Conservation (phyloP, 2,113 vertebrate genomes). For the Morphnarchus princeps region DNA sequence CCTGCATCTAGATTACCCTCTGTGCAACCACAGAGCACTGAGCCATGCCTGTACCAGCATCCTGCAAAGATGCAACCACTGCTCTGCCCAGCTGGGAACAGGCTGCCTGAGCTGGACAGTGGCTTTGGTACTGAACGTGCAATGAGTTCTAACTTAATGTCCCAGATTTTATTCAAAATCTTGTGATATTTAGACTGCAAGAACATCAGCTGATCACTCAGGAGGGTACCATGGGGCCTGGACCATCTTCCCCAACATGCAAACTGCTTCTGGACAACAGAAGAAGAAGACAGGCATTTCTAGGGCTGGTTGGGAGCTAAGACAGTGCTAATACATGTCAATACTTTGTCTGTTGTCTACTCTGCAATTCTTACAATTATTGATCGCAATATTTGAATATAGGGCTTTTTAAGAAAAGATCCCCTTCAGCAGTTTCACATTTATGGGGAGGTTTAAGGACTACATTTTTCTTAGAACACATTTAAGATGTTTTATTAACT, state of each 20-base stretch:
- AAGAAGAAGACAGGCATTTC: not conserved
- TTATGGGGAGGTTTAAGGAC: not conserved
- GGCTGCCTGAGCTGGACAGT: not conserved
- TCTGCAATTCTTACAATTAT: not conserved
- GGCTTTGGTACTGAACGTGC: fast-evolving
- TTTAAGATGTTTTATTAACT: not conserved
- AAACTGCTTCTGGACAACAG: not conserved
- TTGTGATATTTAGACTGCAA: not conserved
- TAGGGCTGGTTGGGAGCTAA: not conserved
- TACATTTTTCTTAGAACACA: not conserved
- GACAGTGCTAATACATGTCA: not conserved
- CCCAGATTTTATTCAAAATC: not conserved
- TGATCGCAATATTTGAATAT: not conserved
- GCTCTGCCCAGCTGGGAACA: not conserved
- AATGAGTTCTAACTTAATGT: fast-evolving
- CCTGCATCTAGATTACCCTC: not conserved
- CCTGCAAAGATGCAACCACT: not conserved
- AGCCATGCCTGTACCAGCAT: not conserved
- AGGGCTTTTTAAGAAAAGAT: not conserved
- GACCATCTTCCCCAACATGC: not conserved
- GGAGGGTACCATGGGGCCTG: not conserved
- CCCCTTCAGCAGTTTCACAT: not conserved
- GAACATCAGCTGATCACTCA: not conserved
- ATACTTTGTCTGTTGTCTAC: not conserved
- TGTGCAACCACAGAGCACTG: not conserved